Conservation (phyloP, 1,140 invertebrate species). For the Penaeus indicus region DNA sequence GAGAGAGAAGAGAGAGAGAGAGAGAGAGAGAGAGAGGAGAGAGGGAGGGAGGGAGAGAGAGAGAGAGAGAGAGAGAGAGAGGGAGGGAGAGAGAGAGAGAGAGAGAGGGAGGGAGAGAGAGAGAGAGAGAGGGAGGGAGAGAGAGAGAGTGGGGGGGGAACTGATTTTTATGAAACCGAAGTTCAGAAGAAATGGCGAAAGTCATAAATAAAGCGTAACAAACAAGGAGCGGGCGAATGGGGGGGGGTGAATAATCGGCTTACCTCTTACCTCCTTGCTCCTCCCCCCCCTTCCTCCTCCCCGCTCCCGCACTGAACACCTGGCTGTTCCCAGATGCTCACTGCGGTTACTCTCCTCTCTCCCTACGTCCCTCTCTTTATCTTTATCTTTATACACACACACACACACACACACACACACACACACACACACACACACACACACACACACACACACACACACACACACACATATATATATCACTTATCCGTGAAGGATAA, state of each 20-base stretch:
- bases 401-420: not conserved
- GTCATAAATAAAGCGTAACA: not conserved
- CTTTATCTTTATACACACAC: no score
- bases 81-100: not conserved
- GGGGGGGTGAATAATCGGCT: not conserved
- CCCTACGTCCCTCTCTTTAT: no score
- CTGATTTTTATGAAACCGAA: no score
- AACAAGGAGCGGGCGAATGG: not conserved
- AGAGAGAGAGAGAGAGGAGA: not conserved
- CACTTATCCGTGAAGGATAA: not conserved
- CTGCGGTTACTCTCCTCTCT: no score
- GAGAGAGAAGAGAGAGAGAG: not conserved
- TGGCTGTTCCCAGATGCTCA: no score
- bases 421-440: not conserved
- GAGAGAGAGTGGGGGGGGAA: not conserved
- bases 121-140: not conserved
- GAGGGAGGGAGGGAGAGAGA: not conserved
- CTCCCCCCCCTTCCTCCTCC: no score
- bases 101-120: not conserved
- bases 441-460: not conserved
- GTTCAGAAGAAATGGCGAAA: not conserved
- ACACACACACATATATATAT: not conserved
- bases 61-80: no score
- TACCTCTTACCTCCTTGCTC: no score
- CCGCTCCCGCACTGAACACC: no score